A percentile compares a stretch with the other conserved stretches of the same genome.
These are phyloP conservation scores for Ectemnius continuus DNA, from an alignment of 2,888 invertebrate genomes.

Conservation along the genomic window DNA sequence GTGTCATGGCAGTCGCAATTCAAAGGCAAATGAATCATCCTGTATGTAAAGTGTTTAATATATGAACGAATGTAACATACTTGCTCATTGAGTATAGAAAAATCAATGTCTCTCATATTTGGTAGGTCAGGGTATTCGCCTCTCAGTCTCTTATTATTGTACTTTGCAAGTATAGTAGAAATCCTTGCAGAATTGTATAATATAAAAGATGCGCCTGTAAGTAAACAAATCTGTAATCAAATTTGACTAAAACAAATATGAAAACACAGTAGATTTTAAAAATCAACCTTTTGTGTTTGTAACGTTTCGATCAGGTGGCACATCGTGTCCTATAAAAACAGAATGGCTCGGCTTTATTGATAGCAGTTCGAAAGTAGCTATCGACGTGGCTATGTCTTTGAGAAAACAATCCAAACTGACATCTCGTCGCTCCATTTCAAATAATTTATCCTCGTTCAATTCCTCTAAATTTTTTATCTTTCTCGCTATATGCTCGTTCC, in stretches of 20 bases:
- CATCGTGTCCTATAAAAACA: slow-evolving; percentile 80
- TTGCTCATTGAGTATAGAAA: slow-evolving; percentile 82
- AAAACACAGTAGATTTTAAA: neutral
- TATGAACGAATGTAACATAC: slow-evolving; percentile 75
- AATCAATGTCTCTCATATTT: slow-evolving; percentile 81
- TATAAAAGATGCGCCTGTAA: slow-evolving; percentile 85
- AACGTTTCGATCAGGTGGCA: slow-evolving; percentile 70
- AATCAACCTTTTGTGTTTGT: slow-evolving; percentile 80
- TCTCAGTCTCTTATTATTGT: slow-evolving; percentile 80
- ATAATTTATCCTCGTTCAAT: slow-evolving; percentile 83
- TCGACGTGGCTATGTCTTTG: slow-evolving; percentile 83
- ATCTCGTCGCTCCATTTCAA: slow-evolving; percentile 79
- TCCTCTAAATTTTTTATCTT: slow-evolving; percentile 59
- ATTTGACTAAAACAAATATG: slow-evolving; percentile 5
- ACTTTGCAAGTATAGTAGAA: slow-evolving; percentile 83
- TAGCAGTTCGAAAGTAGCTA: slow-evolving; percentile 84
- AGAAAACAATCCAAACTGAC: slow-evolving; percentile 79
- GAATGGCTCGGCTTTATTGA: slow-evolving; percentile 83
- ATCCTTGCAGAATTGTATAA: slow-evolving; percentile 89
- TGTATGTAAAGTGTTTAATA: neutral
- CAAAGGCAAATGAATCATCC: no score
- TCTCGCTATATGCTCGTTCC: slow-evolving; percentile 78
- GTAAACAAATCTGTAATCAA: slow-evolving; percentile 13
- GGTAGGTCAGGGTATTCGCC: slow-evolving; percentile 83
- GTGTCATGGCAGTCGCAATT: no score